Evolutionary conservation across 1,140 invertebrate genomes (phyloP), one percentile per base, ranked within the genome.

Genomic region (Lerema accius): DNA sequence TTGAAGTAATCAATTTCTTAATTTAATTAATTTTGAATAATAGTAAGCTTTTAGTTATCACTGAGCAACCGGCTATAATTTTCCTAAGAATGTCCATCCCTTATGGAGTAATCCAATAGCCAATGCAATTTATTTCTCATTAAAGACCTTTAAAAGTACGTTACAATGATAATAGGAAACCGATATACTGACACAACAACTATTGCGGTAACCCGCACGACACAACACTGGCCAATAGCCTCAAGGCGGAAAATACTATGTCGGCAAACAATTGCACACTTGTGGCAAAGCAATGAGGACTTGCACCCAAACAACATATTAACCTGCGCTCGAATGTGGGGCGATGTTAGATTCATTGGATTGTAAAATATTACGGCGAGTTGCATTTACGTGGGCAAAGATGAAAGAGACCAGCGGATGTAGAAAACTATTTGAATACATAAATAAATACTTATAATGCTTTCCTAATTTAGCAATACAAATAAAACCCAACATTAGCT

Each of bases 151-250:
- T n/a, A n/a, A 9, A 32, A 32, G 28, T 32, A 32, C 28, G 5
- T 23, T 23, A 23, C 19, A 23, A 23, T 23, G 5, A 23, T 32
- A 32, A 32, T 13, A 46, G 55, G n/a, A 58, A 58, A 46, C 55
- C 32, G 55, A 58, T 58, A 58, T 26, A 26, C 55, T 46, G 55
- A 58, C 42, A 58, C 23, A 58, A 58, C 13, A 16, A 58, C 40
- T 46, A 46, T 58, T 58, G 55, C 55, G 55, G 55, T 58, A 46
- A 46, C 53, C 53, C 55, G 45, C 55, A 58, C 45, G 17, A 19
- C 49, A 39, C 32, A 51, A 46, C 55, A 49, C 61, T 70, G 67
- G 67, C 73, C 64, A 62, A 75, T 63, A 75, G 67, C 73, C 68
- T 40, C 28, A 56, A 68, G 69, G 72, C 64, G 28, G 56, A 65